Conservation (phyloP, 2,797 vertebrate genomes). For the Sebastes steindachneri region DNA sequence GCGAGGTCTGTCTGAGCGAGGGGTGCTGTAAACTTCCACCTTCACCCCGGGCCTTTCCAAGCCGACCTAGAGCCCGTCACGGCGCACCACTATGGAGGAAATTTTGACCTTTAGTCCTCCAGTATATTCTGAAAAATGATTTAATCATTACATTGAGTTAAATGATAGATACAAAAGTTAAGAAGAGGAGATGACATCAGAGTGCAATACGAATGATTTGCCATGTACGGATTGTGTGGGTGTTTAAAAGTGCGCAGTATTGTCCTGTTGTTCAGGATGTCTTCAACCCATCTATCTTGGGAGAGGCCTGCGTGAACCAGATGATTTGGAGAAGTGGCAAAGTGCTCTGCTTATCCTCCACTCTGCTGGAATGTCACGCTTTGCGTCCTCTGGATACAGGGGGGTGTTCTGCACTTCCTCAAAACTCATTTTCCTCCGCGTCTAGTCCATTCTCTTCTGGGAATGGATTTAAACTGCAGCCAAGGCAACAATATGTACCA, state of each 20-base stretch:
- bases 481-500: slow-evolving; percentile 72
- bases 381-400: slow-evolving; percentile 61
- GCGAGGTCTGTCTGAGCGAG: no score
- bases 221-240: slow-evolving; percentile 17
- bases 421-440: slow-evolving; percentile 71
- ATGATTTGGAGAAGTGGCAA: slow-evolving; percentile 39
- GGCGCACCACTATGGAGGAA: no score
- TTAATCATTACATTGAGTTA: not conserved
- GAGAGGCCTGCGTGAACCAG: slow-evolving; percentile 38
- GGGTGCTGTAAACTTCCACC: no score
- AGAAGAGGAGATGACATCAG: not conserved
- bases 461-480: slow-evolving; percentile 73
- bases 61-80: no score
- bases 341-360: slow-evolving; percentile 71
- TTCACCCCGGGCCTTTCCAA: no score
- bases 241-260: slow-evolving; percentile 7
- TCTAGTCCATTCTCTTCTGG: slow-evolving; percentile 65
- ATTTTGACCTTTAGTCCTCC: not conserved
- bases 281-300: slow-evolving; percentile 52
- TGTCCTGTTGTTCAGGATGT: slow-evolving; percentile 26
- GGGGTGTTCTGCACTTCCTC: slow-evolving; percentile 63
- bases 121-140: not conserved
- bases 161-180: not conserved
- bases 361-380: slow-evolving; percentile 70
- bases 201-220: not conserved